Evolutionary conservation across 2,888 invertebrate genomes (phyloP).

Genomic region (Nomada lathburiana): DNA sequence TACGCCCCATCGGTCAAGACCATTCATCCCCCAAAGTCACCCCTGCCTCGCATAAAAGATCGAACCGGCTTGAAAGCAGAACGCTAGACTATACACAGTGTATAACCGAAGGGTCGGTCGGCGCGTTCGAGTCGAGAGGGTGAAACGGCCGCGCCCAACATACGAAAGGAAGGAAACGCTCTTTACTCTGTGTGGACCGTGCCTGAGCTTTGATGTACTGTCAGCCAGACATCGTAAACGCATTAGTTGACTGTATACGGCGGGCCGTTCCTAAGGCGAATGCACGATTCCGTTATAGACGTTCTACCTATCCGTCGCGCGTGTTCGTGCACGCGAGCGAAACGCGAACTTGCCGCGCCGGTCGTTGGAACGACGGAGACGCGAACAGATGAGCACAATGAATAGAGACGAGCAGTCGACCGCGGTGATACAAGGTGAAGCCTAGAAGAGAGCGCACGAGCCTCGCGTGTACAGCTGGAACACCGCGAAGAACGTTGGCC

Average conservation of each 20-base stretch:
- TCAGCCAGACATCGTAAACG: conserved; percentile 82
- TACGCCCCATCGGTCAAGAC: conserved; percentile 5
- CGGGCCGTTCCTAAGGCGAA: conserved; percentile 43
- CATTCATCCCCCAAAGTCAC: background rate
- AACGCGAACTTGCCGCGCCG: background rate
- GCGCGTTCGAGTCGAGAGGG: conserved; percentile 23
- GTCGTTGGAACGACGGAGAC: conserved; percentile 59
- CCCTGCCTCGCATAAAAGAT: background rate
- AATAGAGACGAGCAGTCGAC: conserved; percentile 44
- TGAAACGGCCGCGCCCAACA: conserved; percentile 24
- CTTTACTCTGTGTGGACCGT: conserved; percentile 59
- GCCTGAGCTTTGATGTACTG: conserved; percentile 81
- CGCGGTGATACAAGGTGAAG: conserved; percentile 42
- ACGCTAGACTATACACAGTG: conserved; percentile 15
- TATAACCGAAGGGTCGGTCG: background rate
- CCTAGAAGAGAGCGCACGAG: conserved; percentile 49
- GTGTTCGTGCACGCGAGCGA: conserved; percentile 25
- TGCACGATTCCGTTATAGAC: conserved; percentile 73
- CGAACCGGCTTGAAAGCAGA: conserved; percentile 12
- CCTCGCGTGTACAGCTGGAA: conserved; percentile 39
- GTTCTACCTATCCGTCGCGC: conserved; percentile 56
- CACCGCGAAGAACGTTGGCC: conserved; percentile 51
- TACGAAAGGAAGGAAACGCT: conserved; percentile 39
- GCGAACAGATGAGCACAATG: conserved; percentile 38
- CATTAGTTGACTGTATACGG: conserved; percentile 78